Base-by-base conservation (phyloP, 2,888 invertebrate genomes). In the Cryptus armator region DNA sequence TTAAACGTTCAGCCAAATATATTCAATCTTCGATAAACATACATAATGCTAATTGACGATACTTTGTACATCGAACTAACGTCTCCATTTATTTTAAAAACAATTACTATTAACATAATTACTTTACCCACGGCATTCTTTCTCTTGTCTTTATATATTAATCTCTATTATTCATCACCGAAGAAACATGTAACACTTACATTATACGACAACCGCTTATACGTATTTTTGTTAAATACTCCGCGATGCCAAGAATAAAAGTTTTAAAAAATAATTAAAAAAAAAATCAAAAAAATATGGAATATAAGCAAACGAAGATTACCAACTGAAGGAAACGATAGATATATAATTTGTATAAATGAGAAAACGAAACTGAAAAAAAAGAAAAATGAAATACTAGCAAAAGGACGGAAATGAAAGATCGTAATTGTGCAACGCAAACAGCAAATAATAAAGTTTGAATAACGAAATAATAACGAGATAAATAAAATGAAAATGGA, bases 141-240 rank as follows among this genome's bases (percentile, higher is more conserved):
- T 5, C 37, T 37, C 37, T 37, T 9, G 37, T 37, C 0, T 37
- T 37, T 37, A 37, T 37, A 9, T 37, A 6, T 37, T 19, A 53
- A 6, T 53, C n/a, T 16, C n/a, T 1, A 53, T 10, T 16, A 16
- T 53, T 16, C 19, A 19, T n/a, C 19, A 19, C 10, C 9, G 9
- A n/a, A 53, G 9, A 9, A 48, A 19, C 10, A 2, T 3, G 3
- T 10, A 19, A 24, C 4, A 12, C 24, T 56, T 4, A 56, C 4
- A 0, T 0, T 4, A 9, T 12, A 10, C 3, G 24, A 56, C 9
- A 19, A 3, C 46, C 4, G 24, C 29, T 62, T 44, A 51, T 68
- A 9, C n/a, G 29, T 44, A 56, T 68, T 77, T 29, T 70, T 62
- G 90, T 89, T 89, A 90, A 91, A 91, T 92, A 92, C 92, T 92